Evolutionary conservation across 2,888 invertebrate genomes (phyloP).

Genomic region (Celastrina argiolus): DNA sequence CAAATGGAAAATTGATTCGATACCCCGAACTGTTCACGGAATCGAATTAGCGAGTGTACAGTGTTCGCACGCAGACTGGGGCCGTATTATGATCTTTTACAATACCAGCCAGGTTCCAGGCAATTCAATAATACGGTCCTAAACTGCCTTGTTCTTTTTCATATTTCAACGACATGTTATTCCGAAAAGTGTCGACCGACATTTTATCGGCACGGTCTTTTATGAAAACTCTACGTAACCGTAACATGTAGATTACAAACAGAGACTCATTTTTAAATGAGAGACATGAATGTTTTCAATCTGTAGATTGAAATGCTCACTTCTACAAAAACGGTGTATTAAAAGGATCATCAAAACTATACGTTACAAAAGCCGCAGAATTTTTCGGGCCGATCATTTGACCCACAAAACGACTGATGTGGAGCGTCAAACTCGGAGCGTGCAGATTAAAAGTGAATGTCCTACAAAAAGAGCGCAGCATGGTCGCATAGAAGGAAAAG

Average conservation of each 20-base stretch:
- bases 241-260: no score
- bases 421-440: background rate
- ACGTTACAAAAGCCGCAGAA: conserved; percentile 5
- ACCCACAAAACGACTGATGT: background rate
- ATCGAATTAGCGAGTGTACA: conserved; percentile 35
- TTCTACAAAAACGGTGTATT: background rate
- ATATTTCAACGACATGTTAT: no score
- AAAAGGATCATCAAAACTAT: conserved; percentile 11
- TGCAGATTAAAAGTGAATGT: conserved; percentile 1
- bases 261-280: background rate
- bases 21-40: conserved; percentile 37
- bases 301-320: background rate
- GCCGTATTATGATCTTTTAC: no score
- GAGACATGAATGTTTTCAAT: background rate
- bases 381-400: background rate
- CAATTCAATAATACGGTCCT: no score
- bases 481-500: background rate
- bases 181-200: no score
- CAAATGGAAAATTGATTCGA: conserved; percentile 39
- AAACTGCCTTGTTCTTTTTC: no score
- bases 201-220: no score
- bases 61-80: no score
- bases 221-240: no score
- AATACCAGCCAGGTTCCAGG: no score
- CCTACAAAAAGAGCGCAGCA: background rate